A percentile compares a stretch with the other conserved stretches of the same genome.
These are phyloP conservation scores for Gibbula magus DNA, from an alignment of 2,888 invertebrate species.

Conservation along the genomic window DNA sequence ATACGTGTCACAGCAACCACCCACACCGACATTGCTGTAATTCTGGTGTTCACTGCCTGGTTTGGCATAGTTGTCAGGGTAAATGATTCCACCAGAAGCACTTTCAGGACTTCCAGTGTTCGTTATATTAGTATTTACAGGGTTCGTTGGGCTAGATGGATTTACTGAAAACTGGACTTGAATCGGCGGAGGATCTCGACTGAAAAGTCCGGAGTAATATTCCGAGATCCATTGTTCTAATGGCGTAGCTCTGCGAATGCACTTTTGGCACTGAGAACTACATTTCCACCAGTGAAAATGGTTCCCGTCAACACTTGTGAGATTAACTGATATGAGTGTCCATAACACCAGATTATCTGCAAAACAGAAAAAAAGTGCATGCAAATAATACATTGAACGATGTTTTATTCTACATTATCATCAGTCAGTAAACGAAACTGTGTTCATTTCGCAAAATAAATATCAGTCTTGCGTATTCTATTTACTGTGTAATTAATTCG, in stretches of 20 bases:
- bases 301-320: background rate
- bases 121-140: background rate
- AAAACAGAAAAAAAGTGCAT: background rate
- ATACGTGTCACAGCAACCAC: too few species aligned
- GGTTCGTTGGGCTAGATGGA: background rate
- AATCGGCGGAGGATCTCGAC: slow-evolving; percentile 32
- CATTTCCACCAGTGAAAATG: slow-evolving; percentile 42
- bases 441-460: too few species aligned
- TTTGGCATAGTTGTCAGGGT: too few species aligned
- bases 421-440: too few species aligned
- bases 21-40: too few species aligned
- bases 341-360: background rate
- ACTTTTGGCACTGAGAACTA: slow-evolving; percentile 36
- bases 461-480: too few species aligned
- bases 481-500: too few species aligned
- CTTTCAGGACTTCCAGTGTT: background rate
- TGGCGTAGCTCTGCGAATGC: slow-evolving; percentile 39
- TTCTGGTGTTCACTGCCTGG: too few species aligned
- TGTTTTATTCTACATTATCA: too few species aligned
- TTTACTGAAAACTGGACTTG: too few species aligned
- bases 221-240: slow-evolving; percentile 39
- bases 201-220: slow-evolving; percentile 45
- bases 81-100: too few species aligned
- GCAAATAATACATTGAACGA: too few species aligned
- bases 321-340: background rate